These are phyloP conservation scores for Enteromius radiatus DNA, from an alignment of 2,797 vertebrate species.

Conservation along the genomic window DNA sequence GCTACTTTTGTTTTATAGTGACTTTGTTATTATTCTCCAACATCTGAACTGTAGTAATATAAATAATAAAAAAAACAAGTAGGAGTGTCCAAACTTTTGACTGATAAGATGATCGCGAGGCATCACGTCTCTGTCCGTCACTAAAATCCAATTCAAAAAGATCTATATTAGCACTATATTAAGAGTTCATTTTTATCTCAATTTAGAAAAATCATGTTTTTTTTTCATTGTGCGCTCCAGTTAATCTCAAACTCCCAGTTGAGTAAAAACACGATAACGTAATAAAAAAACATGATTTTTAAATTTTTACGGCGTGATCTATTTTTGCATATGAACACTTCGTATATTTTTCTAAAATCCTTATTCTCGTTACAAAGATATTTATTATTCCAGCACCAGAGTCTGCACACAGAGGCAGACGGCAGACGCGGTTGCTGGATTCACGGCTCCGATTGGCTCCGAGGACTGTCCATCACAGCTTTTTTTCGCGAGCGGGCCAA, in stretches of 20 bases:
- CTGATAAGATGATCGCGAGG: background rate
- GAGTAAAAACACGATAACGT: background rate
- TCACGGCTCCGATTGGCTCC: conserved; percentile 28
- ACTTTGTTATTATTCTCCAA: background rate
- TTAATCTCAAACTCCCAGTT: background rate
- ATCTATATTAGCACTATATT: background rate
- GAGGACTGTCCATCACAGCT: conserved; percentile 20
- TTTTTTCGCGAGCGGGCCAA: conserved; percentile 21
- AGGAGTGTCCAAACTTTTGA: conserved; percentile 3
- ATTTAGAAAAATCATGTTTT: background rate
- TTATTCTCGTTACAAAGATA: conserved; percentile 51
- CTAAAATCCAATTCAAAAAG: background rate
- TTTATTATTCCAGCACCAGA: conserved; percentile 40
- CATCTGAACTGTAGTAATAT: background rate
- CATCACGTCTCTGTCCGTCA: background rate
- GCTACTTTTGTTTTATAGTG: background rate
- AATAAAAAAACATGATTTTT: background rate
- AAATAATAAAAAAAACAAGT: background rate
- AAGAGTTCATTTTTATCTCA: background rate
- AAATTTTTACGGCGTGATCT: background rate
- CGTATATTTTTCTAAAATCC: background rate
- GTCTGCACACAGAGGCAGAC: conserved; percentile 48
- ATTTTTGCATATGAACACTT: background rate
- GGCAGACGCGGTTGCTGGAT: background rate
- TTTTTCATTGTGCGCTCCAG: background rate